Conservation (phyloP, 2,113 vertebrate genomes). For the Hemiscyllium ocellatum region DNA sequence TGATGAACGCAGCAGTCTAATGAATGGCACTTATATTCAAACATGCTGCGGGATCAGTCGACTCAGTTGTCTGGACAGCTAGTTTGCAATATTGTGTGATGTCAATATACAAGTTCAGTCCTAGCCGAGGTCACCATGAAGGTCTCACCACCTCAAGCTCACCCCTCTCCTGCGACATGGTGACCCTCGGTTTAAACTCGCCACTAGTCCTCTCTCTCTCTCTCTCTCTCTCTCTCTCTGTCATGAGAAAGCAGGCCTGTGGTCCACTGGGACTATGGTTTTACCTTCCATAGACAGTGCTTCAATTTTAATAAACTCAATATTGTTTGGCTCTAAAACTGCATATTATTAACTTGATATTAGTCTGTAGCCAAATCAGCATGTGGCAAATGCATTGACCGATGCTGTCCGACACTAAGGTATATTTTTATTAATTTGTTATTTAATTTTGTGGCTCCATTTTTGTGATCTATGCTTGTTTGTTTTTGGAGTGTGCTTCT, state of each 20-base stretch:
- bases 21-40: not conserved
- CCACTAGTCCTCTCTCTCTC: no score
- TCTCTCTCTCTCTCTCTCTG: no score
- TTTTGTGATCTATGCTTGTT: not conserved
- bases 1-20: not conserved
- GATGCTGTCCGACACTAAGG: not conserved
- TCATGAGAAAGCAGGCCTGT: no score
- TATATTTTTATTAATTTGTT: not conserved
- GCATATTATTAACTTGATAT: not conserved
- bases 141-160: no score
- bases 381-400: not conserved
- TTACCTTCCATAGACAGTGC: not conserved
- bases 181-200: no score
- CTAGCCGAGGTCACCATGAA: no score
- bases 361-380: not conserved
- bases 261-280: no score
- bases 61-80: no score
- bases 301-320: not conserved
- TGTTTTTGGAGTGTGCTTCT: not conserved
- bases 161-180: no score
- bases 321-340: not conserved
- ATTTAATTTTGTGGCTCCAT: not conserved
- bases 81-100: no score
- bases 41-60: no score
- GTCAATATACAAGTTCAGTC: no score